A percentile compares a stretch with the other conserved stretches of the same genome.
Conservation (phyloP, 2,888 invertebrate genomes). For the Sisyra terminalis region DNA sequence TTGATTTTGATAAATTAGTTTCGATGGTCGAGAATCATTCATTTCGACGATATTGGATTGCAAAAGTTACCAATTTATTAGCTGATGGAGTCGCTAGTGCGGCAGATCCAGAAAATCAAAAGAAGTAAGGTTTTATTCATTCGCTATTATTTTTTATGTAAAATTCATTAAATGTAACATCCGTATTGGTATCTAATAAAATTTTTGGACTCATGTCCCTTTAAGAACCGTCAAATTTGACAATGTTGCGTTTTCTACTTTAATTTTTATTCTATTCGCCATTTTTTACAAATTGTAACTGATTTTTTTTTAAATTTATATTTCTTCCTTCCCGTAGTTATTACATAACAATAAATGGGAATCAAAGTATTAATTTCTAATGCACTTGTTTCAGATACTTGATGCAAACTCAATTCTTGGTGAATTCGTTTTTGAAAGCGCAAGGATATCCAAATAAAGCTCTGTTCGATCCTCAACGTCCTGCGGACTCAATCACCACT, state of each 20-base stretch:
- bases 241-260: too few species aligned
- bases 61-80: constrained; percentile 53
- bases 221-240: too few species aligned
- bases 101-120: constrained; percentile 59
- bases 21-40: constrained; percentile 66
- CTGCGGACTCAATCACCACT: constrained; percentile 52
- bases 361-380: not conserved
- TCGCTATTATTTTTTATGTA: too few species aligned
- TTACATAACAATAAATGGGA: too few species aligned
- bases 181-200: too few species aligned
- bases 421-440: constrained; percentile 57
- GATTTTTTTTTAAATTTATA: not conserved
- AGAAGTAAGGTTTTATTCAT: constrained; percentile 33
- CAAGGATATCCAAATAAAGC: constrained; percentile 58
- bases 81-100: constrained; percentile 57
- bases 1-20: constrained; percentile 56
- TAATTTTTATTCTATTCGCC: too few species aligned
- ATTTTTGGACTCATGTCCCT: too few species aligned
- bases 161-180: too few species aligned
- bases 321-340: too few species aligned
- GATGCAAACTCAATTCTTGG: constrained; percentile 46
- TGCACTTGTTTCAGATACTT: constrained; percentile 39
- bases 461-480: constrained; percentile 47
- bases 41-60: constrained; percentile 67
- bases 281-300: not conserved